Evolutionary conservation across 2,797 vertebrate genomes (phyloP), one percentile per base, ranked within the genome.

Genomic region (Periophthalmus magnuspinnatus): DNA sequence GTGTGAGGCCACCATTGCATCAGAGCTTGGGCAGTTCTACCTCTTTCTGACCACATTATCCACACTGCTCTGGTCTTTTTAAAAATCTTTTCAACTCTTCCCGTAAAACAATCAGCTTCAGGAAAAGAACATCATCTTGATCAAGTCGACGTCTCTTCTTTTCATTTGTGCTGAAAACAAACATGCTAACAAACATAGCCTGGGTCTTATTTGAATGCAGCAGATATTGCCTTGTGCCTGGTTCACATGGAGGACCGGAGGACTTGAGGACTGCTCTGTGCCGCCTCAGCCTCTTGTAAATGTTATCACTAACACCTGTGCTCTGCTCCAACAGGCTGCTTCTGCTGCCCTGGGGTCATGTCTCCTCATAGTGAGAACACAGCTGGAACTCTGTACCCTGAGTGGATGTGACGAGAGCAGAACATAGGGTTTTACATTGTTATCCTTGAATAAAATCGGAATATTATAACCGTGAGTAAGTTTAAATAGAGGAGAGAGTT

Each of bases 241-340:
- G 47, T 4, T 19, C 47, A 48, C 17, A 48, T 17, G 17, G 48
- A 19, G 5, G 17, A 50, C 48, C 48, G 45, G 45, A 48, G 45
- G 16, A 16, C 4, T 47, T 14, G 45, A 47, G 45, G 45, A 47
- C 45, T 19, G 16, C 16, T 48, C 47, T 48, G 47, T 6, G 5
- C 47, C 14, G 47, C 4, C 47, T 48, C 47, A 8, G 21, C n/a
- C 11, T 21, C 21, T 24, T 58, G 60, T 45, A 62, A 62, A 62
- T 45, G 60, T 41, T 62, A 45, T 62, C 36, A 45, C 17, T 62
- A 62, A 62, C 36, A 62, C 60, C 36, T 62, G 60, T 14, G 60
- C 19, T 16, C 36, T 11, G 5, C 60, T 38, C 60, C 13, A 10
- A 21, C 59, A 41, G 59, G 36, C 10, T 38, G 17, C 17, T 9